Conservation (phyloP, 2,113 vertebrate species). For the Castor canadensis region DNA sequence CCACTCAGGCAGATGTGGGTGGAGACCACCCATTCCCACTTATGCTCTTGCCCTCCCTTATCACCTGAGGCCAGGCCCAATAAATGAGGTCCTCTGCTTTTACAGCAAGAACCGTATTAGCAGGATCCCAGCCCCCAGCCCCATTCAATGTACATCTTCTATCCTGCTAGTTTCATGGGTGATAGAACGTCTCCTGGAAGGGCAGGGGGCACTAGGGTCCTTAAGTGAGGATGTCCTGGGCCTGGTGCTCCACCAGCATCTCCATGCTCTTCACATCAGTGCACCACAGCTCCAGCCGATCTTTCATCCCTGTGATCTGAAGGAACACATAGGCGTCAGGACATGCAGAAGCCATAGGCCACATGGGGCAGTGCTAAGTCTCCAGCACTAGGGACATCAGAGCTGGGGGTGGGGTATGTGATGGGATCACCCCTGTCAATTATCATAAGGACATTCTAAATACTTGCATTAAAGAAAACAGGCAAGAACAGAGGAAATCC, state of each 20-base stretch:
- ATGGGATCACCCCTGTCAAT: background rate
- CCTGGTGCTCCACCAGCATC: slow-evolving; percentile 97
- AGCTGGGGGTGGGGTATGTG: background rate
- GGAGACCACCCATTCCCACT: rapidly evolving
- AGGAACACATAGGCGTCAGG: background rate
- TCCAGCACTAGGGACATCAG: background rate
- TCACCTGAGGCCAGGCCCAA: background rate
- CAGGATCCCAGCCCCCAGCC: slow-evolving; percentile 58
- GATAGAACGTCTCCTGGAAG: background rate
- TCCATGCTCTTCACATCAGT: slow-evolving; percentile 98
- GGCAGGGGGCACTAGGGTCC: background rate
- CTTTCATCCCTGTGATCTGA: slow-evolving; percentile 98
- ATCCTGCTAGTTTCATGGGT: slow-evolving; percentile 40
- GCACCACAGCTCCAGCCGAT: slow-evolving; percentile 97
- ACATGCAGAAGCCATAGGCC: background rate
- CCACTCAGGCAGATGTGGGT: background rate
- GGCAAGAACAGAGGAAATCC: slow-evolving; percentile 32
- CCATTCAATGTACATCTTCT: slow-evolving; percentile 25
- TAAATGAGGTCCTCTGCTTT: background rate
- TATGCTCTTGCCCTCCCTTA: background rate
- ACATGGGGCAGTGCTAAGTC: background rate
- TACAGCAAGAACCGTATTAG: slow-evolving; percentile 10
- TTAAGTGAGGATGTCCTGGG: slow-evolving; percentile 97
- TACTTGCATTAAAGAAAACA: background rate
- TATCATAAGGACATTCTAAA: background rate